Percentiles rank a stretch among this genome's conserved stretches.
Conservation (phyloP, 2,113 vertebrate species). For the Epinephelus fuscoguttatus region DNA sequence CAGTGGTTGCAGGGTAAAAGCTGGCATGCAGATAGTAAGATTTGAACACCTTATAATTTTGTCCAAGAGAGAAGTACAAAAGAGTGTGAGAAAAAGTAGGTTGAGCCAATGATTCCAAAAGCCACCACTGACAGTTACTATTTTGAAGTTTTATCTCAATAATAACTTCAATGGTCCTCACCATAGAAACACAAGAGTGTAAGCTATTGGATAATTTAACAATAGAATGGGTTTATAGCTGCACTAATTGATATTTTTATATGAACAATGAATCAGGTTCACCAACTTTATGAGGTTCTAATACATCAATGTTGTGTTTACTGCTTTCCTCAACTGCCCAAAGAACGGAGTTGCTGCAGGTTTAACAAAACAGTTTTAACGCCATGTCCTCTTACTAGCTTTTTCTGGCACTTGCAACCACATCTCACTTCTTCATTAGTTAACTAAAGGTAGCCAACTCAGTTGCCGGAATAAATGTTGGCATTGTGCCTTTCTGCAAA, state of each 20-base stretch:
- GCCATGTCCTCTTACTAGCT: too few relatives aligned
- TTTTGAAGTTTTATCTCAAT: not conserved
- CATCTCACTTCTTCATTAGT: too few relatives aligned
- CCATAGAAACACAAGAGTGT: not conserved
- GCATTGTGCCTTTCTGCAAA: too few relatives aligned
- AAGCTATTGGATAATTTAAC: not conserved
- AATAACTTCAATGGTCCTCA: not conserved
- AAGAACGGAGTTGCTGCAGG: not conserved
- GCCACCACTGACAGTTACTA: not conserved
- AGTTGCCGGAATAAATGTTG: too few relatives aligned
- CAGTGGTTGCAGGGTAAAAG: slow-evolving; percentile 19
- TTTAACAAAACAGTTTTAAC: too few relatives aligned
- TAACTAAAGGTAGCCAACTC: too few relatives aligned
- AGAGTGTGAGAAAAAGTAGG: not conserved
- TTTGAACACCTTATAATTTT: slow-evolving; percentile 35
- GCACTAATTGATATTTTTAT: not conserved
- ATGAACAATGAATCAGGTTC: not conserved
- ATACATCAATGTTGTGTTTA: not conserved
- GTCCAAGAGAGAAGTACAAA: not conserved
- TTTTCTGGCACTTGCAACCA: too few relatives aligned
- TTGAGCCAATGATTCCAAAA: not conserved
- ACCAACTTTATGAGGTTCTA: not conserved
- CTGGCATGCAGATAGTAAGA: slow-evolving; percentile 22
- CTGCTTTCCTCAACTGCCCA: not conserved
- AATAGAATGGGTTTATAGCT: not conserved